Evolutionary conservation across 2,888 invertebrate species (phyloP).

Genomic region (Megalurothrips usitatus): DNA sequence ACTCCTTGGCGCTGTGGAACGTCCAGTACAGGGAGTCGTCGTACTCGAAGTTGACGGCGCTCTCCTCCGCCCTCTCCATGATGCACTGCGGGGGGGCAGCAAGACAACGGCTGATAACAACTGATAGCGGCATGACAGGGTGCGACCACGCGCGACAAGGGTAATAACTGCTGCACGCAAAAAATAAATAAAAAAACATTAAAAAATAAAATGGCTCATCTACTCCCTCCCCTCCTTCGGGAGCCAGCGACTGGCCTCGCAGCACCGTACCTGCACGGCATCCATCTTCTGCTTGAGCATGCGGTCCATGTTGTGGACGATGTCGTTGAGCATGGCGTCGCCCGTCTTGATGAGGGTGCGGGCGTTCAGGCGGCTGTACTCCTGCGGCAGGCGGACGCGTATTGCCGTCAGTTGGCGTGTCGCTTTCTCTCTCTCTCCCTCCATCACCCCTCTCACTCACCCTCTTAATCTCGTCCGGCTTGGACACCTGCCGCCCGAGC

Average conservation of each 20-base stretch:
- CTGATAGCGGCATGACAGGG: too few species aligned
- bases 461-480: slow-evolving; percentile 68
- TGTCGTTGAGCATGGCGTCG: slow-evolving; percentile 68
- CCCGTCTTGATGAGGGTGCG: slow-evolving; percentile 77
- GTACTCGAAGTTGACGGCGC: slow-evolving; percentile 61
- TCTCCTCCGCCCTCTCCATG: slow-evolving; percentile 65
- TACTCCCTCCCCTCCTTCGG: too few species aligned
- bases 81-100: slow-evolving; percentile 58
- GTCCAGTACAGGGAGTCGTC: slow-evolving; percentile 57
- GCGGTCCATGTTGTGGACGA: slow-evolving; percentile 73
- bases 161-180: too few species aligned
- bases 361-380: slow-evolving; percentile 70
- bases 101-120: too few species aligned
- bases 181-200: too few species aligned
- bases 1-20: slow-evolving; percentile 82
- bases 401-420: background rate
- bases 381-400: slow-evolving; percentile 2
- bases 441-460: slow-evolving; percentile 51
- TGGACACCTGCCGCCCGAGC: slow-evolving; percentile 70
- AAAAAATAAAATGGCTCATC: too few species aligned
- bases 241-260: too few species aligned
- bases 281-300: slow-evolving; percentile 86
- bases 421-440: background rate
- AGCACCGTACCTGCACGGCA: slow-evolving; percentile 79
- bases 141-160: too few species aligned